Percentiles rank a stretch among this genome's conserved stretches.
phyloP scores from a whole-genome alignment of 2,888 invertebrate species.

The Tribolium freemani region DNA sequence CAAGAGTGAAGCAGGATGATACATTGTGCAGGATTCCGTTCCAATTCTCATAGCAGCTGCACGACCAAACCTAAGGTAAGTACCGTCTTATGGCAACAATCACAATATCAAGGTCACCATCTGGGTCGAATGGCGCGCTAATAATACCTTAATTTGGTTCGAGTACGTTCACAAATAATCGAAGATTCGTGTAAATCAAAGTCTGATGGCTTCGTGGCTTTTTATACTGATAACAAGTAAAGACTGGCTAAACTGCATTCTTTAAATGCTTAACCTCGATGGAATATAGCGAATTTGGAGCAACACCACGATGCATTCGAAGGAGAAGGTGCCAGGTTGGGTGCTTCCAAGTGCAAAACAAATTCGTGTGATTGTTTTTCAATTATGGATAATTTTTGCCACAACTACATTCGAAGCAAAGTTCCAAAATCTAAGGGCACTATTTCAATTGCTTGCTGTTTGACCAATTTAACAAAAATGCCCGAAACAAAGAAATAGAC shows the following conservation, averaged over 20 bases:
- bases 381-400: too few species aligned
- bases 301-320: conserved; percentile 9
- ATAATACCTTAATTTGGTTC: conserved; percentile 40
- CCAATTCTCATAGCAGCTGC: conserved; percentile 41
- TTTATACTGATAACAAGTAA: conserved; percentile 33
- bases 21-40: conserved; percentile 30
- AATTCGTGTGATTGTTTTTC: too few species aligned
- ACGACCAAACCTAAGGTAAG: conserved; percentile 20
- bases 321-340: too few species aligned
- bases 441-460: too few species aligned
- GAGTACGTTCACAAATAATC: conserved; percentile 40
- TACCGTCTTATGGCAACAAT: conserved; percentile 31
- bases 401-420: too few species aligned
- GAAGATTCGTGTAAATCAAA: conserved; percentile 45
- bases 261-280: conserved; percentile 44
- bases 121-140: conserved; percentile 31
- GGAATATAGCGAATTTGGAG: conserved; percentile 40
- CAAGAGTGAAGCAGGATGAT: conserved; percentile 13
- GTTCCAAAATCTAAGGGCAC: too few species aligned
- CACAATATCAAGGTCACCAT: conserved; percentile 44
- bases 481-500: too few species aligned
- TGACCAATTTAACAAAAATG: too few species aligned
- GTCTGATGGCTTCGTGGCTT: conserved; percentile 16
- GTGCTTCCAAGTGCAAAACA: too few species aligned
- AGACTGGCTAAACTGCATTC: conserved; percentile 45